Evolutionary conservation across 2,888 invertebrate species (phyloP).

Genomic region (Deladenus siricidicola): DNA sequence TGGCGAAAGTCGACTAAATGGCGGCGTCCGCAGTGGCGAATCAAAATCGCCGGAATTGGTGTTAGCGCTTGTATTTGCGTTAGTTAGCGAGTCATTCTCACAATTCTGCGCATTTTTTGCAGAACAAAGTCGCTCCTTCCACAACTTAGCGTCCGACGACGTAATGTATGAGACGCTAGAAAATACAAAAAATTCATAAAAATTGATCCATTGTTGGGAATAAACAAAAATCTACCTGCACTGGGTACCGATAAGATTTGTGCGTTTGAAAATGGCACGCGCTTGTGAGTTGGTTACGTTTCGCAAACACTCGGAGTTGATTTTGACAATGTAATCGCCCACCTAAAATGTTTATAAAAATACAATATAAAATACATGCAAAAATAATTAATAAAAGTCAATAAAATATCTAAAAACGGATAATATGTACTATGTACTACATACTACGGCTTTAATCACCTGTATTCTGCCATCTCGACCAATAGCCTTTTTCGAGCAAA

Average conservation of each 20-base stretch:
- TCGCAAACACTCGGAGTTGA: slow-evolving; percentile 62
- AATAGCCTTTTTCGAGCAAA: slow-evolving; percentile 60
- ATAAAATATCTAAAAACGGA: too few species aligned
- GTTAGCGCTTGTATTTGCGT: too few species aligned
- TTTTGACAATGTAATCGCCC: slow-evolving; percentile 61
- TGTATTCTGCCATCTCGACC: slow-evolving; percentile 60
- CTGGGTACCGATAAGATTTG: slow-evolving; percentile 60
- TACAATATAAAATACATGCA: not conserved
- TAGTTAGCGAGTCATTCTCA: too few species aligned
- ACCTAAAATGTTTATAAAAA: slow-evolving; percentile 33
- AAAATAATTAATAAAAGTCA: too few species aligned
- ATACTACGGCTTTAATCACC: too few species aligned
- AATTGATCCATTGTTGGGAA: too few species aligned
- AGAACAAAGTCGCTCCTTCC: slow-evolving; percentile 55
- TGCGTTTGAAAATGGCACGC: slow-evolving; percentile 60
- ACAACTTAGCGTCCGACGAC: slow-evolving; percentile 58
- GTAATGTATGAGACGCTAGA: slow-evolving; percentile 61
- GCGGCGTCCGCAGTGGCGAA: slow-evolving; percentile 25
- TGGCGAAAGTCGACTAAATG: slow-evolving; percentile 30
- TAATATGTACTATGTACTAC: not conserved
- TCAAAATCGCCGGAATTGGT: too few species aligned
- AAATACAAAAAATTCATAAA: slow-evolving; percentile 25
- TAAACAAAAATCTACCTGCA: slow-evolving; percentile 57
- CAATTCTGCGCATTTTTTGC: too few species aligned
- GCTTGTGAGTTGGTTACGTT: slow-evolving; percentile 61